phyloP scores from a whole-genome alignment of 2,888 invertebrate species.

The Neuroscelio doddi region DNA sequence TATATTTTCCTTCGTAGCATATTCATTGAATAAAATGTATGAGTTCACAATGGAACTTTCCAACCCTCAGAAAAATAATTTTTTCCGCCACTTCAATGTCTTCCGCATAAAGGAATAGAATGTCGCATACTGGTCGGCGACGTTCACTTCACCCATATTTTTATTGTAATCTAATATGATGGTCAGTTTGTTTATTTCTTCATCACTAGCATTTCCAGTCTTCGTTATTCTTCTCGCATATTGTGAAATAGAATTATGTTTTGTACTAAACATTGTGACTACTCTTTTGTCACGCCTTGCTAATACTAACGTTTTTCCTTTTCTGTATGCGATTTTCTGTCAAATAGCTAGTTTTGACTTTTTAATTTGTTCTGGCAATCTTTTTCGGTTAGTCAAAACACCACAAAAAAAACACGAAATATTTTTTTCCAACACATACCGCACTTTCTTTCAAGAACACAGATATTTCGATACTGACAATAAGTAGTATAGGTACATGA shows the following conservation, averaged over 20 bases:
- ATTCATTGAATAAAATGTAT: slow-evolving; percentile 49
- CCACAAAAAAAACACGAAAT: too few species aligned
- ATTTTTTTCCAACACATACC: too few species aligned
- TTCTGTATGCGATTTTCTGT: slow-evolving; percentile 20
- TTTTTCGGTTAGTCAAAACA: too few species aligned
- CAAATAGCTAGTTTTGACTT: neutral
- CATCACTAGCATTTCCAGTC: too few species aligned
- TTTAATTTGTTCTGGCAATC: too few species aligned
- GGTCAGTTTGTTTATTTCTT: slow-evolving; percentile 23
- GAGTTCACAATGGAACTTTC: slow-evolving; percentile 46
- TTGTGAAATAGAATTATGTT: slow-evolving; percentile 8
- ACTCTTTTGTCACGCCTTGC: slow-evolving; percentile 33
- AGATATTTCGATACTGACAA: too few species aligned
- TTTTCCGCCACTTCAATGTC: slow-evolving; percentile 54
- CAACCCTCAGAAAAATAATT: slow-evolving; percentile 53
- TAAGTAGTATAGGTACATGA: too few species aligned
- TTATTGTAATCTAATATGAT: slow-evolving; percentile 27
- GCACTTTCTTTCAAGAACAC: too few species aligned
- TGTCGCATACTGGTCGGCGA: slow-evolving; percentile 49
- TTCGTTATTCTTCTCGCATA: slow-evolving; percentile 10
- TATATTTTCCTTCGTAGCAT: slow-evolving; percentile 30
- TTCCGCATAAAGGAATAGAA: slow-evolving; percentile 52
- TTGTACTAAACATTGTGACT: slow-evolving; percentile 22
- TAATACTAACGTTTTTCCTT: slow-evolving; percentile 19
- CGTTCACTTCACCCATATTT: slow-evolving; percentile 52